Evolutionary conservation across 2,113 vertebrate genomes (phyloP).

Genomic region (Fulmarus glacialis): DNA sequence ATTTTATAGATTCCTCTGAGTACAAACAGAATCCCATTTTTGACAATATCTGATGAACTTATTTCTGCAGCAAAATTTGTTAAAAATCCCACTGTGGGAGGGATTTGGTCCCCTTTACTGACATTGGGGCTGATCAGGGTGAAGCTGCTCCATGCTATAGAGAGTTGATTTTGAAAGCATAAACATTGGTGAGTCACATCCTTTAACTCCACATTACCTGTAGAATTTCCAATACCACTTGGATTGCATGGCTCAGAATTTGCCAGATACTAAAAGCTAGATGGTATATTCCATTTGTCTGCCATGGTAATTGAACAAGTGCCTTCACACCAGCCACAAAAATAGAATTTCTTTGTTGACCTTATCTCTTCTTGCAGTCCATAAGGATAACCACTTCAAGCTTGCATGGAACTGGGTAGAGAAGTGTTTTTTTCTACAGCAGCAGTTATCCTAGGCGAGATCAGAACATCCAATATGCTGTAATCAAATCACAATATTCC

Average conservation of each 20-base stretch:
- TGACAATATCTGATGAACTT: not conserved
- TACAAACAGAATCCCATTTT: slow-evolving; percentile 5
- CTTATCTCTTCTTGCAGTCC: not conserved
- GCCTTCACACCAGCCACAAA: not conserved
- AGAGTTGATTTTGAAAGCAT: not conserved
- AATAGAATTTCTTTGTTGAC: not conserved
- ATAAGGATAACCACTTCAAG: not conserved
- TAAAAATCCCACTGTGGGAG: not conserved
- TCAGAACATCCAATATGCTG: not conserved
- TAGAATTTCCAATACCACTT: not conserved
- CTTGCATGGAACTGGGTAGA: not conserved
- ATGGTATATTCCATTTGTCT: not conserved
- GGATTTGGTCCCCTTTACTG: not conserved
- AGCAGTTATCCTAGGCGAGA: not conserved
- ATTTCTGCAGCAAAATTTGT: not conserved
- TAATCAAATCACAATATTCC: not conserved
- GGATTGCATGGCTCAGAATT: not conserved
- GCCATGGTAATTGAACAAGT: not conserved
- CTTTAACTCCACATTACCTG: not conserved
- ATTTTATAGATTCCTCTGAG: not conserved
- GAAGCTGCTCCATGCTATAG: not conserved
- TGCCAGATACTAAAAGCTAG: not conserved
- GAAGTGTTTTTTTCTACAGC: not conserved
- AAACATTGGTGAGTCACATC: not conserved
- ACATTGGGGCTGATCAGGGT: not conserved